A percentile compares a stretch with the other conserved stretches of the same genome.
Conservation (phyloP, 2,888 invertebrate genomes). For the Campoplex capitator region DNA sequence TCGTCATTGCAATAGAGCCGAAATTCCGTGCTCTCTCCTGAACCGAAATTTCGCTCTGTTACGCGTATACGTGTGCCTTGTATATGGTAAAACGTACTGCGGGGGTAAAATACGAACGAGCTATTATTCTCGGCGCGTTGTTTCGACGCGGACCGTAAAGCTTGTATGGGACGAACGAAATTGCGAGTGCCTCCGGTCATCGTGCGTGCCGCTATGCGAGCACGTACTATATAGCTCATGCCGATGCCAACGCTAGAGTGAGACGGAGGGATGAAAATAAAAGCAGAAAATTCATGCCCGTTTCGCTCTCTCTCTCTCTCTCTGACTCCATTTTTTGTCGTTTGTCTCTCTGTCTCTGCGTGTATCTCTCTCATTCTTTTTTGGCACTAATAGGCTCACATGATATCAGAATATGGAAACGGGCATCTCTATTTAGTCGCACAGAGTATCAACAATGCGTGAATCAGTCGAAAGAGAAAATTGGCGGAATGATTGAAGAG, state of each 20-base stretch:
- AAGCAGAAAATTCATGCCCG: not conserved
- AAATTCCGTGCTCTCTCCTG: conserved; percentile 46
- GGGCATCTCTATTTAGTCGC: conserved; percentile 9
- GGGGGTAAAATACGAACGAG: conserved; percentile 40
- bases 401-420: conserved; percentile 11
- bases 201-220: conserved; percentile 52
- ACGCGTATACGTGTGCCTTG: conserved; percentile 11
- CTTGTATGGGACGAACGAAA: conserved; percentile 55
- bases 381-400: conserved; percentile 31
- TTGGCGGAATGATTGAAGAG: not conserved
- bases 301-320: not conserved
- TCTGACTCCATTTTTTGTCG: not conserved
- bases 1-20: conserved; percentile 28
- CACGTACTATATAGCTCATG: conserved; percentile 34
- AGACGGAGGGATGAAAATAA: not conserved
- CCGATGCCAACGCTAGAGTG: conserved; percentile 4
- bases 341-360: not conserved
- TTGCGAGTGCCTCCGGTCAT: conserved; percentile 58
- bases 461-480: not conserved
- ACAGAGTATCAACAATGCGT: not conserved
- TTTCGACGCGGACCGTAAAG: conserved; percentile 66
- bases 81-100: conserved; percentile 32
- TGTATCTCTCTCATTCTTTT: not conserved
- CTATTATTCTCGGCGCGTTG: conserved; percentile 64
- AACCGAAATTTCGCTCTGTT: conserved; percentile 50